A percentile compares a stretch with the other conserved stretches of the same genome.
These are phyloP conservation scores for Synchiropus splendidus DNA, from an alignment of 2,113 vertebrate genomes.

Conservation along the genomic window DNA sequence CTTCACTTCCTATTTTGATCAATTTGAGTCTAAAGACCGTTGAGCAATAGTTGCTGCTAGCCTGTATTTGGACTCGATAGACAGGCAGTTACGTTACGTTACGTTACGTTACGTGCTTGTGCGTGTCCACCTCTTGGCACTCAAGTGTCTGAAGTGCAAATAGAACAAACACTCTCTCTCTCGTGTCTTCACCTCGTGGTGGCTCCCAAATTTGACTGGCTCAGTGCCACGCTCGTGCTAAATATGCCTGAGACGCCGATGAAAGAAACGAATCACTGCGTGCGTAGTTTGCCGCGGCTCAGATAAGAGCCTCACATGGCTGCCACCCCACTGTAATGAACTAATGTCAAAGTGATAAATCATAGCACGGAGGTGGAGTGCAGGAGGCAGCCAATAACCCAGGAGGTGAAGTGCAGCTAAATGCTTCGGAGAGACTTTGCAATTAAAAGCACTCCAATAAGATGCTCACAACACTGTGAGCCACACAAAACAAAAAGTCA, in stretches of 20 bases:
- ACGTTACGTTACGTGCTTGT: no score
- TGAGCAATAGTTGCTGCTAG: no score
- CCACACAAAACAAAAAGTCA: no score
- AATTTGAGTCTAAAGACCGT: no score
- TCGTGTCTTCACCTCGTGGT: conserved; percentile 12
- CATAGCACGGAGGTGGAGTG: conserved; percentile 31
- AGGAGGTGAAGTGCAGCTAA: conserved; percentile 17
- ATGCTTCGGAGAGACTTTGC: conserved; percentile 8
- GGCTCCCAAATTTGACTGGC: conserved; percentile 3
- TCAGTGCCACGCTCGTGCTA: conserved; percentile 15
- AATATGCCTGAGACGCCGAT: conserved; percentile 15
- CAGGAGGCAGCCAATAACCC: conserved; percentile 17
- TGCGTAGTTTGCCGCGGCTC: conserved; percentile 35
- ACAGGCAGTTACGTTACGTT: no score
- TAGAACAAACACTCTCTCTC: conserved; percentile 6
- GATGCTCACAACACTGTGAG: background rate
- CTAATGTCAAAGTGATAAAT: conserved; percentile 53
- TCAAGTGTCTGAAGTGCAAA: no score
- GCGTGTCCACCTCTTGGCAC: no score
- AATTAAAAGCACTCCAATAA: background rate
- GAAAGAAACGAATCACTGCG: conserved; percentile 36
- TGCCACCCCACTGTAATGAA: conserved; percentile 50
- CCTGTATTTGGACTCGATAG: no score
- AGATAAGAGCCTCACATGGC: conserved; percentile 46
- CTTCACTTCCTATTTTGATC: no score